Evolutionary conservation across 2,797 vertebrate species (phyloP).

Genomic region (Euphonia xanthogaster): DNA sequence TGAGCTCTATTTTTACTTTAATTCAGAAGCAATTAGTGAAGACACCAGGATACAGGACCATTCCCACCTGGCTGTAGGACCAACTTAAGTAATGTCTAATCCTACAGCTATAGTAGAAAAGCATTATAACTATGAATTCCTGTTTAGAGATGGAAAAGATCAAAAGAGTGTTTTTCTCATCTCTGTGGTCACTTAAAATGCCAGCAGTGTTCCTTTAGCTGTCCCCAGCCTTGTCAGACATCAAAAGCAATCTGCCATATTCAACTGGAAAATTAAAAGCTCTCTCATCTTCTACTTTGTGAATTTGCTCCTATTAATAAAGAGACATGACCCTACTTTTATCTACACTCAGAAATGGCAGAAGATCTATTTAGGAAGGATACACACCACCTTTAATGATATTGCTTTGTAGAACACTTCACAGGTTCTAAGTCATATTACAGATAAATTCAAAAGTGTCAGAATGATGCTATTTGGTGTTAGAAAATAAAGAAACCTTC

Average conservation of each 20-base stretch:
- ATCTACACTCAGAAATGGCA: background rate
- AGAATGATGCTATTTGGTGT: background rate
- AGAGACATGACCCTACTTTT: background rate
- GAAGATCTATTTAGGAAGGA: background rate
- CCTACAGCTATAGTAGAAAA: background rate
- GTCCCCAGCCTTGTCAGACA: background rate
- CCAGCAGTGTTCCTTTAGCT: background rate
- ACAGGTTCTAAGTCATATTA: background rate
- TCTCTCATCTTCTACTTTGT: constrained; percentile 12
- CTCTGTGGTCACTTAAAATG: background rate
- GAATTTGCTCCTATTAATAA: constrained; percentile 23
- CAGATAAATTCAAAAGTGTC: background rate
- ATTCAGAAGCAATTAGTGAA: background rate
- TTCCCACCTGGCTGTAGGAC: background rate
- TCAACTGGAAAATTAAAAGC: constrained; percentile 47
- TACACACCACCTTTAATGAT: background rate
- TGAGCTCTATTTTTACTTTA: background rate
- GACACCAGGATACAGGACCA: background rate
- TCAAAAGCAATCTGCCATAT: constrained; percentile 29
- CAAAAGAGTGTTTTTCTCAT: background rate
- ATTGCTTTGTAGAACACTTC: background rate
- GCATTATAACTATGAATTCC: background rate
- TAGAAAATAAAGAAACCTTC: background rate
- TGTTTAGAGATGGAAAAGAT: background rate
- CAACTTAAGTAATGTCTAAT: background rate